Conservation (phyloP, 2,113 vertebrate genomes). For the Hydropotes inermis region DNA sequence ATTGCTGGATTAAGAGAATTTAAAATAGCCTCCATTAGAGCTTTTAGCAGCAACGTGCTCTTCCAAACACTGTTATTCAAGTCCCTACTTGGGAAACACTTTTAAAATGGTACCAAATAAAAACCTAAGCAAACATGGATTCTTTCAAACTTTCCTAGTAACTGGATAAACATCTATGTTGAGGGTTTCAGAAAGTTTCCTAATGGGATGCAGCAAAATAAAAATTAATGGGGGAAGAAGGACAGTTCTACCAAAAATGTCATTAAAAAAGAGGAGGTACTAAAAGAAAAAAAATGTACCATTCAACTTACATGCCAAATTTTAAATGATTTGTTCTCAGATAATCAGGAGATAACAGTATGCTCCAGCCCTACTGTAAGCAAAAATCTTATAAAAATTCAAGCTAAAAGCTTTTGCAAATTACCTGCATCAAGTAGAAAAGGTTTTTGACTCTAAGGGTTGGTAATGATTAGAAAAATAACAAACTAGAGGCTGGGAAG, state of each 20-base stretch:
- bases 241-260: background rate
- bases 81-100: background rate
- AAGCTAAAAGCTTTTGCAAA: background rate
- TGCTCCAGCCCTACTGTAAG: background rate
- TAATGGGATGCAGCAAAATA: background rate
- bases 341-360: background rate
- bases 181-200: background rate
- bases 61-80: conserved; percentile 8
- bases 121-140: background rate
- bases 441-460: background rate
- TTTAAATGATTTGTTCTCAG: background rate
- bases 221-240: background rate
- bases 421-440: background rate
- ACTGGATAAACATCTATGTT: background rate
- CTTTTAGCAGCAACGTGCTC: conserved; percentile 21
- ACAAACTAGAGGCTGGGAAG: background rate
- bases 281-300: background rate
- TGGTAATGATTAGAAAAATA: background rate
- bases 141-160: conserved; percentile 20
- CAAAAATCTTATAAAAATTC: conserved; percentile 18
- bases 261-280: background rate
- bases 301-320: background rate
- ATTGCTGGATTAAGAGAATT: background rate
- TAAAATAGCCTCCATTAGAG: conserved; percentile 33
- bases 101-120: background rate